phyloP scores from a whole-genome alignment of 2,113 vertebrate species.

The Lycaon pictus region DNA sequence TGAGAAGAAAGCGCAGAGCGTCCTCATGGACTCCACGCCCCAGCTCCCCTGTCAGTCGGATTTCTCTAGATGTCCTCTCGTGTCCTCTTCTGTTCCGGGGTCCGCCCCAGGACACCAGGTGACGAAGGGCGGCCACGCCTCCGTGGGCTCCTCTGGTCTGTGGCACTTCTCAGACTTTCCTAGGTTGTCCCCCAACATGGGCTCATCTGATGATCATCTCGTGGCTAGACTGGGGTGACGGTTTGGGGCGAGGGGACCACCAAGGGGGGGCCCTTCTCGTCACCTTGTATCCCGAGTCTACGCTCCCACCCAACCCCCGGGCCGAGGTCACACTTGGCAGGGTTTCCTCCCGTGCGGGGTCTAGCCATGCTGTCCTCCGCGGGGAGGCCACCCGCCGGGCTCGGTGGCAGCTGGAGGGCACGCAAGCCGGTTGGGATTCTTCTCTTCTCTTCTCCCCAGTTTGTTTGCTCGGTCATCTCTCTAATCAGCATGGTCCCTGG shows the following conservation, averaged over 20 bases:
- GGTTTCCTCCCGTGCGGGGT: no score
- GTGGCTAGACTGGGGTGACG: background rate
- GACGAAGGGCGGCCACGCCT: background rate
- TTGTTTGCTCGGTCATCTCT: background rate
- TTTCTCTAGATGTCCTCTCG: background rate
- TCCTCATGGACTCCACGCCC: background rate
- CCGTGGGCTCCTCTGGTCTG: background rate
- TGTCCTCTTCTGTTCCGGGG: background rate
- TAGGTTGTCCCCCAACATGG: background rate
- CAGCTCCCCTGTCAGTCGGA: background rate
- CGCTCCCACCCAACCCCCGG: background rate
- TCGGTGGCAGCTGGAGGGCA: no score
- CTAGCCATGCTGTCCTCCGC: no score
- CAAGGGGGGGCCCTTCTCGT: background rate
- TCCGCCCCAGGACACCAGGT: background rate
- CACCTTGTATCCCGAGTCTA: background rate
- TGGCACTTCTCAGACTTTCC: background rate
- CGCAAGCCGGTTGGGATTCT: background rate
- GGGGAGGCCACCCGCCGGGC: no score
- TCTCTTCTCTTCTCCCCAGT: background rate
- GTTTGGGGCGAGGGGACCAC: background rate
- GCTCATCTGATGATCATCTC: background rate
- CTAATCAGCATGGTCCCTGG: background rate
- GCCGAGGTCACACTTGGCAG: background rate
- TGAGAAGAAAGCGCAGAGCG: fast-evolving